Evolutionary conservation across 2,113 vertebrate genomes (phyloP).

Genomic region (Pyrgilauda ruficollis): DNA sequence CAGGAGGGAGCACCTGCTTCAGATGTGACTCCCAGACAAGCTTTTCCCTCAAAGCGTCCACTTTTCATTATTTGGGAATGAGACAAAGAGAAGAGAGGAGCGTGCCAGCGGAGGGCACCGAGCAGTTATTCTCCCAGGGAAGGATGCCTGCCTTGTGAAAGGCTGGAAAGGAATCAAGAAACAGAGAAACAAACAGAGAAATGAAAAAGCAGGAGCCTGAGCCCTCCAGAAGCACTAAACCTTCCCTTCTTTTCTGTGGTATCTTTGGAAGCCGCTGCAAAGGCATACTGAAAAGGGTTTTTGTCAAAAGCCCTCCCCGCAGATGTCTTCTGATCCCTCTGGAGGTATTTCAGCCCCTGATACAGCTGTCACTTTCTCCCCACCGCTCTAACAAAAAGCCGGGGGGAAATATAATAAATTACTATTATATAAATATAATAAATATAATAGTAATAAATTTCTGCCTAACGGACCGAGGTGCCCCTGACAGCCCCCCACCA

Average conservation of each 20-base stretch:
- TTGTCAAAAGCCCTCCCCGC: conserved; percentile 40
- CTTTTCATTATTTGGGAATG: background rate
- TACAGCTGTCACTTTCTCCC: conserved; percentile 55
- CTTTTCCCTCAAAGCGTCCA: background rate
- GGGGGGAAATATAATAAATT: conserved; percentile 41
- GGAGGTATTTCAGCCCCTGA: conserved; percentile 42
- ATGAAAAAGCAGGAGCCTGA: background rate
- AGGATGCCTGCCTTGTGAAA: background rate
- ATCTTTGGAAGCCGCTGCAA: conserved; percentile 28
- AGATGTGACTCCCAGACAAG: background rate
- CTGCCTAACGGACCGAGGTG: background rate
- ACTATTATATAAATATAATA: background rate
- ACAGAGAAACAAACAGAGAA: conserved; percentile 1
- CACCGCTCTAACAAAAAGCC: background rate
- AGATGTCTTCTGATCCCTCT: conserved; percentile 52
- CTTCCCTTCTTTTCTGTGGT: background rate
- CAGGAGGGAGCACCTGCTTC: background rate
- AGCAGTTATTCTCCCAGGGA: background rate
- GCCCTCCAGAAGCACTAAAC: conserved; percentile 18
- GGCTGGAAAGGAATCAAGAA: background rate
- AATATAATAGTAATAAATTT: conserved; percentile 61
- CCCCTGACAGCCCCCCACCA: conserved; percentile 25
- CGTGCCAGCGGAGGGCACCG: background rate
- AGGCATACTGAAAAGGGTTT: conserved; percentile 26
- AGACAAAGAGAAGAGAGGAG: background rate